Evolutionary conservation across 1,140 invertebrate genomes (phyloP).

Genomic region (Halotydeus destructor): DNA sequence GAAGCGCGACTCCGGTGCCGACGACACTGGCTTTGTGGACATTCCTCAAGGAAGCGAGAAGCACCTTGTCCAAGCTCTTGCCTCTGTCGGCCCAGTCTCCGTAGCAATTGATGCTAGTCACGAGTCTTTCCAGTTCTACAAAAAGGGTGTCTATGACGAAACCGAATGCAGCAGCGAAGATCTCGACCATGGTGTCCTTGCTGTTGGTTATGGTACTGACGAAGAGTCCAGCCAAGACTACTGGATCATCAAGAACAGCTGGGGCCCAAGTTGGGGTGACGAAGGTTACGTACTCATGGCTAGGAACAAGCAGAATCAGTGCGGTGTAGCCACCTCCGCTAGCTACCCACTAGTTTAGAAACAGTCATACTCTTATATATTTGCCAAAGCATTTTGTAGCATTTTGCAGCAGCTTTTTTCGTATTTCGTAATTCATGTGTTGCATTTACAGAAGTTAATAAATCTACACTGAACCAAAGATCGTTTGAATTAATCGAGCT

Average conservation of each 20-base stretch:
- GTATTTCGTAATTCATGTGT: no score
- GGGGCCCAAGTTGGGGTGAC: slow-evolving; percentile 52
- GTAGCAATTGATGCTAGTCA: slow-evolving; percentile 29
- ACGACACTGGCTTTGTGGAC: slow-evolving; percentile 28
- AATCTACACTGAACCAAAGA: no score
- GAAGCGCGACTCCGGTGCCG: slow-evolving; percentile 29
- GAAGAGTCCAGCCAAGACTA: slow-evolving; percentile 20
- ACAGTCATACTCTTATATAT: no score
- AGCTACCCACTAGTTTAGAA: slow-evolving; percentile 27
- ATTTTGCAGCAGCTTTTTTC: no score
- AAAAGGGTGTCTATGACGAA: slow-evolving; percentile 20
- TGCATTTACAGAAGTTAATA: no score
- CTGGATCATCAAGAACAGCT: slow-evolving; percentile 35
- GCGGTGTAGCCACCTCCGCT: slow-evolving; percentile 62
- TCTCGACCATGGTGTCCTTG: slow-evolving; percentile 28
- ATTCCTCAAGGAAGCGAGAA: slow-evolving; percentile 24
- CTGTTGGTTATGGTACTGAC: slow-evolving; percentile 30
- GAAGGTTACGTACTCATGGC: slow-evolving; percentile 74
- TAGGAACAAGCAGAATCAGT: slow-evolving; percentile 63
- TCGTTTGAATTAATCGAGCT: no score
- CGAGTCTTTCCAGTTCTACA: slow-evolving; percentile 24
- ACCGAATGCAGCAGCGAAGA: slow-evolving; percentile 20
- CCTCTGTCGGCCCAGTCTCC: slow-evolving; percentile 26
- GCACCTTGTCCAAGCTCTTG: slow-evolving; percentile 23
- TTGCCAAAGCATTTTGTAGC: no score